Base-by-base conservation (phyloP, 2,888 invertebrate genomes). In the Chirona hameri region DNA sequence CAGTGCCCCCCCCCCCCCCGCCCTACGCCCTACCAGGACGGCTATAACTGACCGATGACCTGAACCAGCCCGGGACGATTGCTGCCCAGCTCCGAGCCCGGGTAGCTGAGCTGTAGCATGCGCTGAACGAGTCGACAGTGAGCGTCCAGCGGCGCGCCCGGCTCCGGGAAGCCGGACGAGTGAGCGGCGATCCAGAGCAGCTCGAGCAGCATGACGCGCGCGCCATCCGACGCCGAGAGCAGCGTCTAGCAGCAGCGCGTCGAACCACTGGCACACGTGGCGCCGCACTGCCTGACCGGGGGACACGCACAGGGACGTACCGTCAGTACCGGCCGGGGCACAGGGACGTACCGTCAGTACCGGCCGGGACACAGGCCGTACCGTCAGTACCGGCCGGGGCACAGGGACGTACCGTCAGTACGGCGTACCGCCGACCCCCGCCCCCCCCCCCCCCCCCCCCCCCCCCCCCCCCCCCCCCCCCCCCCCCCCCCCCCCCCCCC, bases 251-350 rank as follows among this genome's bases (percentile, higher is more conserved):
- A 76, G 76, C 76, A 76, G 76, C 3, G 76, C 39, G 76, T 76
- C 76, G 76, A 76, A 76, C 76, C 76, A 76, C 21, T 39, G 76
- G 39, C 76, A 76, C 12, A 76, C 76, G 76, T 76, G 76, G 76
- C 76, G 31, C 76, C 76, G 39, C 76, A 76, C 76, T 76, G 76
- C 76, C 18, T 31, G 15, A 18, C 24, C 31, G 72, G 14, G 14
- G 18, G 57, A 18, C 12, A 18, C 9, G 48, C 9, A 12, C 9
- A 48, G 12, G 48, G n/a, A n/a, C n/a, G n/a, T n/a, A n/a, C n/a
- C n/a, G n/a, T n/a, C n/a, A n/a, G n/a, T n/a, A n/a, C n/a, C n/a
- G n/a, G n/a, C n/a, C n/a, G n/a, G n/a, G n/a, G n/a, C n/a, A n/a
- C n/a, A n/a, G n/a, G n/a, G n/a, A n/a, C n/a, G n/a, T n/a, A n/a